Conservation (phyloP, 2,888 invertebrate genomes). For the Lasioglossum figueresi region DNA sequence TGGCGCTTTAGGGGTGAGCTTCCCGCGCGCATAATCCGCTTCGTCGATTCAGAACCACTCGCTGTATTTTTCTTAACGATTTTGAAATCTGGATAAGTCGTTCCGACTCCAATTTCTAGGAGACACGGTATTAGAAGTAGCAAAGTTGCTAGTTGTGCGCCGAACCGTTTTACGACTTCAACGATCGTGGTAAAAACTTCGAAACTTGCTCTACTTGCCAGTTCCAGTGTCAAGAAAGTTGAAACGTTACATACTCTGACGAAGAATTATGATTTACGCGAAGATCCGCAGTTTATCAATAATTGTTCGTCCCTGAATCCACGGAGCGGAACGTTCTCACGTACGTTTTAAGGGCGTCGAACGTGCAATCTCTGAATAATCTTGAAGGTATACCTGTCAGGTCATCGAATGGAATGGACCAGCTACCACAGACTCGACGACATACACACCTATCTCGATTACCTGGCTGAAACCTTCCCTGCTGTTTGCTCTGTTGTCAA, state of each 20-base stretch:
- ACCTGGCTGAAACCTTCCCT: constrained; percentile 89
- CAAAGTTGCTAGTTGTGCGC: background rate
- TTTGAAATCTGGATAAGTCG: background rate
- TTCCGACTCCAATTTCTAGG: background rate
- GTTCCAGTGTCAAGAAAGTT: background rate
- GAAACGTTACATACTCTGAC: background rate
- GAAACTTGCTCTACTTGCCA: background rate
- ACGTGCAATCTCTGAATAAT: constrained; percentile 65
- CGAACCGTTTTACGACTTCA: background rate
- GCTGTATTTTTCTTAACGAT: background rate
- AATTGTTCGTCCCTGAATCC: constrained; percentile 62
- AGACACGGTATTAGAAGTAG: background rate
- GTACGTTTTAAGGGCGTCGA: constrained; percentile 30
- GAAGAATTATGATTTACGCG: background rate
- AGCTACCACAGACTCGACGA: constrained; percentile 90
- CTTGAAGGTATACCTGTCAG: constrained; percentile 74
- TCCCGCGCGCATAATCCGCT: constrained; percentile 64
- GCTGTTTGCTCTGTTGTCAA: constrained; percentile 89
- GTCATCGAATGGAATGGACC: constrained; percentile 90
- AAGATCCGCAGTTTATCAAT: background rate
- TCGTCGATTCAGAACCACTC: constrained; percentile 69
- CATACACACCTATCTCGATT: constrained; percentile 90
- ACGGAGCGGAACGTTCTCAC: constrained; percentile 68
- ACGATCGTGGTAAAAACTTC: background rate
- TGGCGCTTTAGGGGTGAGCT: constrained; percentile 81